These are phyloP conservation scores for Taenioides sp. DNA, from an alignment of 2,797 vertebrate species.

Conservation along the genomic window DNA sequence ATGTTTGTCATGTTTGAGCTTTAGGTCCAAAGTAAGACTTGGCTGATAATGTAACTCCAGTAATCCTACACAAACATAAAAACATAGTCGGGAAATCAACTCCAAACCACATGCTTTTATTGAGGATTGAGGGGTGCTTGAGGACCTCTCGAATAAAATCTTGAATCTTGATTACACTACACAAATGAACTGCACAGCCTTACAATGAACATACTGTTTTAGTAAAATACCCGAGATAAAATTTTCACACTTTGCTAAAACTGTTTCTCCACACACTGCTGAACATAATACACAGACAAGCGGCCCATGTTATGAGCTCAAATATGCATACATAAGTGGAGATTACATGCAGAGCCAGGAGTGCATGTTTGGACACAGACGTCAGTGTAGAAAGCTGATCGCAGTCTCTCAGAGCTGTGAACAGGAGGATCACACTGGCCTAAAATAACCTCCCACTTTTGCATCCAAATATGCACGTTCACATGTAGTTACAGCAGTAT, in stretches of 20 bases:
- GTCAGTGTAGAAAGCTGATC: constrained; percentile 66
- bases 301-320: constrained; percentile 19
- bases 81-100: too few species aligned
- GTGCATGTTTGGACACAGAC: constrained; percentile 62
- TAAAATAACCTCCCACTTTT: constrained; percentile 66
- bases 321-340: constrained; percentile 33
- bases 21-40: not conserved
- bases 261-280: not conserved
- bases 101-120: too few species aligned
- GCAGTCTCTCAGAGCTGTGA: constrained; percentile 58
- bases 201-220: too few species aligned
- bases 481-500: constrained; percentile 13
- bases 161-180: not conserved
- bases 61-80: too few species aligned
- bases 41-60: not conserved
- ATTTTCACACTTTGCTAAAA: not conserved
- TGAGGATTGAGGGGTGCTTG: too few species aligned
- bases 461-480: constrained; percentile 35
- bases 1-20: not conserved
- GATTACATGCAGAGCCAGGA: constrained; percentile 36
- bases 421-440: constrained; percentile 56
- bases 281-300: constrained; percentile 15
- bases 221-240: too few species aligned
- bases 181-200: too few species aligned
- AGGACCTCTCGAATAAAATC: not conserved